Conservation (phyloP, 2,888 invertebrate species). For the Lepidonotus clava region DNA sequence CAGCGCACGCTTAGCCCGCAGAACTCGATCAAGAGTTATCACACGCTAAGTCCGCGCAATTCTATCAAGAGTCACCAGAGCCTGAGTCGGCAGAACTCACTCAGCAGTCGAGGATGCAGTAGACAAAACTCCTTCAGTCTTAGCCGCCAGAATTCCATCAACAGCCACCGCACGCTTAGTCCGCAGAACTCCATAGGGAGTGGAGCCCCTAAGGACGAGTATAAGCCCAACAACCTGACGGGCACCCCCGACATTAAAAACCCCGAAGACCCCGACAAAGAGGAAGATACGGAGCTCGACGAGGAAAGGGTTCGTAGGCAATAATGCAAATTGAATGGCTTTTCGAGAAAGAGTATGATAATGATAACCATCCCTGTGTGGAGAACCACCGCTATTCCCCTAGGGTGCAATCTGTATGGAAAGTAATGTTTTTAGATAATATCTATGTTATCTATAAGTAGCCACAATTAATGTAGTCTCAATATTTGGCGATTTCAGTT, state of each 20-base stretch:
- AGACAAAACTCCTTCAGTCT: conserved; percentile 72
- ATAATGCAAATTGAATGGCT: not conserved
- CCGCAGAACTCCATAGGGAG: conserved; percentile 62
- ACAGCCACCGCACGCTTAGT: conserved; percentile 74
- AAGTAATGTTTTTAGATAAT: too few relatives aligned
- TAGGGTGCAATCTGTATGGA: too few relatives aligned
- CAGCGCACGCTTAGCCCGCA: conserved; percentile 85
- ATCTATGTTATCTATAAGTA: too few relatives aligned
- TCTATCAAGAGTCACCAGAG: conserved; percentile 70
- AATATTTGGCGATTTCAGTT: not conserved
- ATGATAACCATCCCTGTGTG: not conserved
- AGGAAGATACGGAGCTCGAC: conserved; percentile 63
- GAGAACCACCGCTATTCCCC: too few relatives aligned
- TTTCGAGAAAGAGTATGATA: not conserved
- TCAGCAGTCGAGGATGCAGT: conserved; percentile 75
- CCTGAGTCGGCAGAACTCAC: conserved; percentile 78
- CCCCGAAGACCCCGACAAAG: conserved; percentile 65
- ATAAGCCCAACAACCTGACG: conserved; percentile 63
- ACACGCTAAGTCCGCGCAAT: conserved; percentile 66
- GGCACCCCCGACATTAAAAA: conserved; percentile 64
- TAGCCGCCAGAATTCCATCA: conserved; percentile 53
- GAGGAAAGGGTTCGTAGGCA: conserved; percentile 62
- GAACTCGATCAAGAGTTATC: conserved; percentile 85
- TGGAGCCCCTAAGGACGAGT: conserved; percentile 60
- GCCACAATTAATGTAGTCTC: not conserved